A percentile compares a stretch with the other conserved stretches of the same genome.
Conservation (phyloP, 30 jellyfish, hydroid and myxozoan species). For the Clytia hemisphaerica region DNA sequence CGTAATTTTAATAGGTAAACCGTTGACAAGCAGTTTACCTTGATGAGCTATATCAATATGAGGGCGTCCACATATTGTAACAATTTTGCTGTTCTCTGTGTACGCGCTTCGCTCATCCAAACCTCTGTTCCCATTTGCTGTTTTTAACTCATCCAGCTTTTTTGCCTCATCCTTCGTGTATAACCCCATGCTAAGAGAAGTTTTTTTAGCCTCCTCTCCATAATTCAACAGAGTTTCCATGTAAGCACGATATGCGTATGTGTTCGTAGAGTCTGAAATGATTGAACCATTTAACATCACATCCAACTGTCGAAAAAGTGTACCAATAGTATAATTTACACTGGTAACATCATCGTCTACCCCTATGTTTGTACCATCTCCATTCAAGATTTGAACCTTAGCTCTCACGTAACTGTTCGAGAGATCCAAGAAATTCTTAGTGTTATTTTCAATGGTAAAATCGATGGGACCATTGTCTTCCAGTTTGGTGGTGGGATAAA, state of each 20-base stretch:
- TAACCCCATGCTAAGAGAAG: constrained; percentile 12
- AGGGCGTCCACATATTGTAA: too few relatives aligned
- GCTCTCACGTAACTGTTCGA: background rate
- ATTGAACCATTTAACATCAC: too few relatives aligned
- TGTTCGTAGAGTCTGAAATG: constrained; percentile 14
- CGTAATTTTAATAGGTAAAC: too few relatives aligned
- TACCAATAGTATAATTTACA: background rate
- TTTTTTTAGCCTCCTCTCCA: constrained; percentile 27
- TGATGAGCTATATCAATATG: too few relatives aligned
- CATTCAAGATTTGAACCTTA: background rate
- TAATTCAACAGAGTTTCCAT: constrained; percentile 20
- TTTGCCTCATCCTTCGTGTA: too few relatives aligned
- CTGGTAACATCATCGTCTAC: constrained; percentile 8
- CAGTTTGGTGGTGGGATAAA: background rate
- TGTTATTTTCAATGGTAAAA: background rate
- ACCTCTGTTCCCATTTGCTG: too few relatives aligned
- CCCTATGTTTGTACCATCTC: constrained; percentile 10
- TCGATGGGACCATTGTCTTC: constrained; percentile 24
- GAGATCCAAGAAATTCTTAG: constrained; percentile 3
- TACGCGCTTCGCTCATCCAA: too few relatives aligned
- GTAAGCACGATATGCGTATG: constrained; percentile 21
- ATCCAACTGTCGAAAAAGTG: constrained; percentile 24
- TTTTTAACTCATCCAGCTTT: too few relatives aligned
- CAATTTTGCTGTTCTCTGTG: too few relatives aligned
- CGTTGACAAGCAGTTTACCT: too few relatives aligned